A percentile compares a stretch with the other conserved stretches of the same genome.
Evolutionary conservation across 2,797 vertebrate genomes (phyloP).

Genomic region (Pelodytes ibericus): DNA sequence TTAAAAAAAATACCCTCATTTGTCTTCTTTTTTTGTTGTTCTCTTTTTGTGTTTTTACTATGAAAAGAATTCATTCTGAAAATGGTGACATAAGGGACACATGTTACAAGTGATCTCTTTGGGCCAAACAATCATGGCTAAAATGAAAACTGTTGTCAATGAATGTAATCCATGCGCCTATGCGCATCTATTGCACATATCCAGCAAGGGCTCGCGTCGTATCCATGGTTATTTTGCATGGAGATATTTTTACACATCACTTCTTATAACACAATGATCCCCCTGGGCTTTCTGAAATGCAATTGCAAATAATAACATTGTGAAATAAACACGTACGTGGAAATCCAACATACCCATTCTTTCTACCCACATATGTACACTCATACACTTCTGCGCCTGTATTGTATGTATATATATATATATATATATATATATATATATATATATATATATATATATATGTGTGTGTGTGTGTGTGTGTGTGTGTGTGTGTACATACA

Average conservation of each 20-base stretch:
- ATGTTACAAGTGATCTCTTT: conserved; percentile 22
- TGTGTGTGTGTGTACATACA: background rate
- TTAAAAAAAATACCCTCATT: conserved; percentile 19
- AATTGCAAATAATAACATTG: conserved; percentile 67
- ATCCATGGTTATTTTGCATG: background rate
- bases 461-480: background rate
- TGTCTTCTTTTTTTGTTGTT: background rate
- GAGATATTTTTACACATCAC: conserved; percentile 16
- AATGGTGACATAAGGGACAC: conserved; percentile 5
- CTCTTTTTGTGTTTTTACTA: conserved; percentile 14
- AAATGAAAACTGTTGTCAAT: conserved; percentile 5
- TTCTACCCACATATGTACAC: conserved; percentile 6
- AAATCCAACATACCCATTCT: too few relatives aligned
- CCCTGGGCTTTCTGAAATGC: conserved; percentile 67
- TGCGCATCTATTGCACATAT: conserved; percentile 49
- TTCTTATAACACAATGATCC: conserved; percentile 47
- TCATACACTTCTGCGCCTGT: background rate
- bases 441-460: conserved; percentile 26
- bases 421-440: too few relatives aligned
- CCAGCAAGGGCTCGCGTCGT: conserved; percentile 47
- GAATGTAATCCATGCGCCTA: conserved; percentile 22
- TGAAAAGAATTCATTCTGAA: conserved; percentile 25
- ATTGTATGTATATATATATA: background rate
- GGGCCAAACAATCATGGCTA: conserved; percentile 22
- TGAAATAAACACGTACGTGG: conserved; percentile 68